Percentiles rank a stretch among this genome's conserved stretches.
Evolutionary conservation across 1,140 invertebrate species (phyloP).

Genomic region (Andricus grossulariae): DNA sequence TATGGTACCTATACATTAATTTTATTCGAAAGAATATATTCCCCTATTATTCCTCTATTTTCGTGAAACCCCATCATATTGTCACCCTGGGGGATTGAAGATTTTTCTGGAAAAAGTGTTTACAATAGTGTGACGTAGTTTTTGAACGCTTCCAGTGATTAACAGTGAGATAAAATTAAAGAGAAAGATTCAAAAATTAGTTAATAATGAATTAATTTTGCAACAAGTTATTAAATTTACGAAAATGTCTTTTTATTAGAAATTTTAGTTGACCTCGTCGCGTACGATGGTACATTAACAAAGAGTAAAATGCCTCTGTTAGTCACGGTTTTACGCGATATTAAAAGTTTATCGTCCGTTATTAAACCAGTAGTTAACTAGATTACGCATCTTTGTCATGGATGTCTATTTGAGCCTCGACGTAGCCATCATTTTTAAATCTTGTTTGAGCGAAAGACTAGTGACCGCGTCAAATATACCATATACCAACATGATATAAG

Average conservation of each 20-base stretch:
- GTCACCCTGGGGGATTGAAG: no score
- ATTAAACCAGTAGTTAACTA: constrained; percentile 22
- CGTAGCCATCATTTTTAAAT: constrained; percentile 6
- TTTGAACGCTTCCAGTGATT: no score
- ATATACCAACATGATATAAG: neutral
- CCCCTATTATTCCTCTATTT: no score
- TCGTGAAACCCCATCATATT: no score
- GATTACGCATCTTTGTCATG: constrained; percentile 16
- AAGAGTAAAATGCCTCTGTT: constrained; percentile 17
- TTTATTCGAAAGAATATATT: no score
- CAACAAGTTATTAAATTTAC: no score
- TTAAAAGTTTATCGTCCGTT: constrained; percentile 25
- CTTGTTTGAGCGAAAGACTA: constrained; percentile 17
- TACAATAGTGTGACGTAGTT: no score
- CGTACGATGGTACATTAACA: constrained; percentile 17
- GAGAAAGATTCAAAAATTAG: no score
- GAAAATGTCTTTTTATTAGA: neutral
- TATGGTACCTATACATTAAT: no score
- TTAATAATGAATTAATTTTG: no score
- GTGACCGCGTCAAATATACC: neutral
- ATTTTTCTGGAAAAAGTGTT: no score
- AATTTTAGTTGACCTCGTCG: constrained; percentile 1
- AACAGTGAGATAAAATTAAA: no score
- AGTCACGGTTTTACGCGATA: constrained; percentile 24
- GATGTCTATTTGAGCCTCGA: constrained; percentile 1